phyloP scores from a whole-genome alignment of 2,113 vertebrate genomes.

The Pogona vitticeps region DNA sequence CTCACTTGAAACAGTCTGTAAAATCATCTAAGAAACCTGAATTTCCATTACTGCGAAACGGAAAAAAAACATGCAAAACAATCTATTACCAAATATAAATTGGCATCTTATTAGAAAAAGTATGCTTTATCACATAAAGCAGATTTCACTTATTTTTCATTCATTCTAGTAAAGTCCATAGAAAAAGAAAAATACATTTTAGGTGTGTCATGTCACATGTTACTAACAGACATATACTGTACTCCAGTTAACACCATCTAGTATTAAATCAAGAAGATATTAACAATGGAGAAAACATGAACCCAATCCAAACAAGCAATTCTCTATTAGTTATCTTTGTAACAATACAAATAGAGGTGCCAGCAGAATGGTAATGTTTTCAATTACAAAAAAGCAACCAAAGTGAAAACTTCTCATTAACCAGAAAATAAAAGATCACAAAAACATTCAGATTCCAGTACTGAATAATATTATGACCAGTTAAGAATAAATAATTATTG shows the following conservation, averaged over 20 bases:
- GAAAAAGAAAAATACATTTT: neutral
- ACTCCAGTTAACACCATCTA: neutral
- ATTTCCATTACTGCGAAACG: neutral
- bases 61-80: neutral
- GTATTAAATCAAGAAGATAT: neutral
- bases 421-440: neutral
- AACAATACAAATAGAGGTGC: neutral
- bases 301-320: neutral
- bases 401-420: neutral
- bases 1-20: neutral
- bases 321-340: neutral
- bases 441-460: neutral
- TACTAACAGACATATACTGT: neutral
- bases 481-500: neutral
- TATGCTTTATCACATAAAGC: neutral
- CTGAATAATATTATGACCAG: neutral
- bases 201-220: neutral
- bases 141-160: neutral
- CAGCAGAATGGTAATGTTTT: neutral
- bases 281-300: neutral
- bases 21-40: conserved; percentile 6
- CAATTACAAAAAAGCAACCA: neutral
- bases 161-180: neutral
- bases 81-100: neutral
- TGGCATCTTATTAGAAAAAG: neutral